Conservation (phyloP, 2,113 vertebrate species). For the Protomyctophum bolini region DNA sequence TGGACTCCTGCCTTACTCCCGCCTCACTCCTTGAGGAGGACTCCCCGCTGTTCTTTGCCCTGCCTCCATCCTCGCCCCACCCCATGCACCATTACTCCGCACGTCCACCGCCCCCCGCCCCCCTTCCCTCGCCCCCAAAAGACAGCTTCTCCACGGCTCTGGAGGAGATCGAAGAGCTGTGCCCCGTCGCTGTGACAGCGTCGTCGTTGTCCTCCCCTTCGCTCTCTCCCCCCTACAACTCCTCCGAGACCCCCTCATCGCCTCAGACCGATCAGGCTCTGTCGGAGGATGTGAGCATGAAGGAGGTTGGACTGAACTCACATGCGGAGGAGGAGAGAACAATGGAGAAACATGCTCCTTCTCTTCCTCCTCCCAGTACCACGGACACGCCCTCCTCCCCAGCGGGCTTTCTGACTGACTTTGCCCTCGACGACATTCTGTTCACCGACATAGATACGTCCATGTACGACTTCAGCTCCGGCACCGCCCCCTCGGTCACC, state of each 20-base stretch:
- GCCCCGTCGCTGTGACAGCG: constrained; percentile 59
- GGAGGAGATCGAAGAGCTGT: constrained; percentile 91
- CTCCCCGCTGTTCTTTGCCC: constrained; percentile 80
- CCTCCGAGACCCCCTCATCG: neutral
- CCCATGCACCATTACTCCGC: constrained; percentile 45
- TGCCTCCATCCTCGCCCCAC: constrained; percentile 53
- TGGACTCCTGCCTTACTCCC: constrained; percentile 88
- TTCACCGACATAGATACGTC: constrained; percentile 92
- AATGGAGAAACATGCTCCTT: constrained; percentile 75
- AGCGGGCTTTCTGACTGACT: constrained; percentile 88
- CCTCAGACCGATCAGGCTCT: constrained; percentile 1
- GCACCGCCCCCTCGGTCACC: constrained; percentile 74
- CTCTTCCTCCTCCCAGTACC: constrained; percentile 74
- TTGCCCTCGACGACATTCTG: constrained; percentile 90
- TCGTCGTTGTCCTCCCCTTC: constrained; percentile 74
- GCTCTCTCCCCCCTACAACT: constrained; percentile 58
- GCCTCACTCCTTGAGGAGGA: constrained; percentile 89
- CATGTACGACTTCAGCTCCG: constrained; percentile 90
- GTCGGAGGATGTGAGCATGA: constrained; percentile 49
- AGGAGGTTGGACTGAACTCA: constrained; percentile 60
- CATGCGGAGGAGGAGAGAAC: constrained; percentile 68
- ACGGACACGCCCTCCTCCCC: constrained; percentile 54
- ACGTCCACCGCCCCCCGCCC: constrained; percentile 50
- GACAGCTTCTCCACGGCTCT: constrained; percentile 89
- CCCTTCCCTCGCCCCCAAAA: constrained; percentile 62